These are phyloP conservation scores for Planococcus citri DNA, from an alignment of 1,140 invertebrate species.

Conservation along the genomic window DNA sequence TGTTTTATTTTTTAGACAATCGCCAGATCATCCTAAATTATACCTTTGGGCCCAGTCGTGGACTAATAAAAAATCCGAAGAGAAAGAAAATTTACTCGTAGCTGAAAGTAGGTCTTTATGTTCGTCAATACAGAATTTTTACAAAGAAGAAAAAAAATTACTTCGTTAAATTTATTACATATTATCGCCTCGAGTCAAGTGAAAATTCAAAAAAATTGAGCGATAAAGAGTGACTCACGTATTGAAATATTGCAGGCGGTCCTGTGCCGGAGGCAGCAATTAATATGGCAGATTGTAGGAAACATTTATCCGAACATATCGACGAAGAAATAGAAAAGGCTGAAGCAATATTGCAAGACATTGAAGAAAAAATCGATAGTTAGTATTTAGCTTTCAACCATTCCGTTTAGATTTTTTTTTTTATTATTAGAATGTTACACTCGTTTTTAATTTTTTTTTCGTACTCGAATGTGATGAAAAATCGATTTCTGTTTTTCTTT, in stretches of 20 bases:
- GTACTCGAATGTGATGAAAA: too few species aligned
- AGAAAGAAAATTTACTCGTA: constrained; percentile 28
- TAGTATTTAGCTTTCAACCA: constrained; percentile 23
- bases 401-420: too few species aligned
- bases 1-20: constrained; percentile 38
- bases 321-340: constrained; percentile 57
- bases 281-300: constrained; percentile 59
- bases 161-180: not conserved
- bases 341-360: constrained; percentile 52
- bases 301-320: constrained; percentile 63
- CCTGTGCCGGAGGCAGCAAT: constrained; percentile 70
- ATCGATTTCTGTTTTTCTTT: too few species aligned
- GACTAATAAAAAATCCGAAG: constrained; percentile 42
- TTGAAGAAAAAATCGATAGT: constrained; percentile 66
- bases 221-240: too few species aligned
- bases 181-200: too few species aligned
- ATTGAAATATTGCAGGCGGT: constrained; percentile 27
- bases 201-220: too few species aligned
- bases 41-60: constrained; percentile 76
- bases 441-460: too few species aligned
- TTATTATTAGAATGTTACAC: too few species aligned
- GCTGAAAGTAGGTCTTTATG: constrained; percentile 8
- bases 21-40: constrained; percentile 64
- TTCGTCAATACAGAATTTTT: not conserved
- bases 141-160: not conserved